Evolutionary conservation across 2,888 invertebrate genomes (phyloP).

Genomic region (Drosophila neotestacea): DNA sequence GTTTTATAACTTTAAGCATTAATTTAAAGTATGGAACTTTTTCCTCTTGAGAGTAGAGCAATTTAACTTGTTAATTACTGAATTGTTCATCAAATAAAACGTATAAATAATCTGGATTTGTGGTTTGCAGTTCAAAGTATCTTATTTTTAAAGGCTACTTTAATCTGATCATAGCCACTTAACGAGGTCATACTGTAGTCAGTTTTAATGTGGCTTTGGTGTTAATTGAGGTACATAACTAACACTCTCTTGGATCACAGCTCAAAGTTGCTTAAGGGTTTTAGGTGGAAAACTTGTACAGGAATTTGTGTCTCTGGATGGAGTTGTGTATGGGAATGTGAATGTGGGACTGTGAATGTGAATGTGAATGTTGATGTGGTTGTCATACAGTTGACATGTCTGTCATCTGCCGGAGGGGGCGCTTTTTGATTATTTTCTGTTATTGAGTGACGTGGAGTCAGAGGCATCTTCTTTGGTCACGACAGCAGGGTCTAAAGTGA

Average conservation of each 20-base stretch:
- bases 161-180: not conserved
- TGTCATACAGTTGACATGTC: conserved; percentile 76
- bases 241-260: conserved; percentile 34
- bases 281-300: conserved; percentile 30
- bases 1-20: too few relatives aligned
- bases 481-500: conserved; percentile 38
- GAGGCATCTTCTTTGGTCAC: conserved; percentile 44
- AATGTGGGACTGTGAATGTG: conserved; percentile 21
- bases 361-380: conserved; percentile 65
- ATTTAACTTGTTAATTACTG: too few relatives aligned
- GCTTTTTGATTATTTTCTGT: conserved; percentile 78
- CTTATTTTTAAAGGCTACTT: not conserved
- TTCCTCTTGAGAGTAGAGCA: too few relatives aligned
- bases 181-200: not conserved
- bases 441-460: conserved; percentile 51
- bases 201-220: conserved; percentile 28
- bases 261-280: conserved; percentile 11
- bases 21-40: too few relatives aligned
- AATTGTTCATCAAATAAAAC: too few relatives aligned
- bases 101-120: not conserved
- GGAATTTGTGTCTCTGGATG: conserved; percentile 43
- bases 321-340: conserved; percentile 1
- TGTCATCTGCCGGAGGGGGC: conserved; percentile 48
- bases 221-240: conserved; percentile 55
- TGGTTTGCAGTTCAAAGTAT: not conserved